Conservation (phyloP, 2,113 vertebrate species). For the Campylomormyrus tamandua region DNA sequence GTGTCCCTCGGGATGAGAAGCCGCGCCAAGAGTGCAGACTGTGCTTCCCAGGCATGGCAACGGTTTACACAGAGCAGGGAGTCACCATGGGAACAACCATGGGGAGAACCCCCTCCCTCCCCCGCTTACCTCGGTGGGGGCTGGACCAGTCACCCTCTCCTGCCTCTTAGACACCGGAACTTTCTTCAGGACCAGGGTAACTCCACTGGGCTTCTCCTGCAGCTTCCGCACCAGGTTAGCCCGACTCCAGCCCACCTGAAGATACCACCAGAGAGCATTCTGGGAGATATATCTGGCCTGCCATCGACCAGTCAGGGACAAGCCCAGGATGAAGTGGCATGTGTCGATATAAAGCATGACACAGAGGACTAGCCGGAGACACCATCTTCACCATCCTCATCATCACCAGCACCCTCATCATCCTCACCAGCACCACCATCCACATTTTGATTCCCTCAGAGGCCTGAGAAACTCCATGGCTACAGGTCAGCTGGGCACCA, state of each 20-base stretch:
- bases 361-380: not conserved
- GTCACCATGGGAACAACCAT: not conserved
- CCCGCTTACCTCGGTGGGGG: not conserved
- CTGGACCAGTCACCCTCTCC: slow-evolving; percentile 16
- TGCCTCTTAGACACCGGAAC: slow-evolving; percentile 49
- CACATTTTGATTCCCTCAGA: not conserved
- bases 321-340: not conserved
- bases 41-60: not conserved
- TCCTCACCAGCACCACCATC: not conserved
- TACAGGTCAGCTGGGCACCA: not conserved
- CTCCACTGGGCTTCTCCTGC: slow-evolving; percentile 55
- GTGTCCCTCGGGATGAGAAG: not conserved
- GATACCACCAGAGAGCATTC: not conserved
- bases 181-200: slow-evolving; percentile 80
- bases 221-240: slow-evolving; percentile 72
- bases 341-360: not conserved
- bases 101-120: not conserved
- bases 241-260: slow-evolving; percentile 84
- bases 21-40: not conserved
- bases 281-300: not conserved
- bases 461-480: not conserved
- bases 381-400: not conserved
- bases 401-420: not conserved
- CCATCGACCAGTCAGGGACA: not conserved
- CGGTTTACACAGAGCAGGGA: not conserved